These are phyloP conservation scores for Gasteruption jaculator DNA, from an alignment of 2,888 invertebrate genomes.

Conservation along the genomic window DNA sequence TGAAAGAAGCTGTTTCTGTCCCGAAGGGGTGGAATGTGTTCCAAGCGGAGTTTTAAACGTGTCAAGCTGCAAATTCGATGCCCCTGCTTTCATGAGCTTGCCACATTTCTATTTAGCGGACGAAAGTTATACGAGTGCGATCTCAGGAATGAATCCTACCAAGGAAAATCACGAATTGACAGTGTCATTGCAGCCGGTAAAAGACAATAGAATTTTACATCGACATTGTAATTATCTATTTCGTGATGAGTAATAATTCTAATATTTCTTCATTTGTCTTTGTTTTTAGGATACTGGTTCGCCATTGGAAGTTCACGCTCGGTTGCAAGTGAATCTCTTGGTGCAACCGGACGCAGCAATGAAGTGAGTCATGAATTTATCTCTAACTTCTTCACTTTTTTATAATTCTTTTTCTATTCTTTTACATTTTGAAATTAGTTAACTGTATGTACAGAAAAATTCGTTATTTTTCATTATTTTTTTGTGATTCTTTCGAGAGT, in stretches of 20 bases:
- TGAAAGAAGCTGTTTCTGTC: slow-evolving; percentile 68
- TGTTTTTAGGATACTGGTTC: slow-evolving; percentile 62
- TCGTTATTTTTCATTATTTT: no score
- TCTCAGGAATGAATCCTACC: slow-evolving; percentile 66
- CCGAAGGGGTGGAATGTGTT: slow-evolving; percentile 49
- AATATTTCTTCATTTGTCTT: no score
- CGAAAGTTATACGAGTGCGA: slow-evolving; percentile 58
- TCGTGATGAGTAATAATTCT: slow-evolving; percentile 1
- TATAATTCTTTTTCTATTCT: slow-evolving; percentile 14
- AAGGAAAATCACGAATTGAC: slow-evolving; percentile 63
- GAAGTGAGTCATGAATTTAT: slow-evolving; percentile 60
- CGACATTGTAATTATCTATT: not conserved
- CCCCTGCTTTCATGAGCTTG: slow-evolving; percentile 77
- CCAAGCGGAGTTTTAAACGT: slow-evolving; percentile 67
- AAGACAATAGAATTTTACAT: slow-evolving; percentile 22
- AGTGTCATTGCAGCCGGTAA: slow-evolving; percentile 67
- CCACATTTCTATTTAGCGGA: slow-evolving; percentile 80
- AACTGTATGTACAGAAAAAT: no score
- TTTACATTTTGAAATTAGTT: slow-evolving; percentile 6
- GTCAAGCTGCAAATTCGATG: slow-evolving; percentile 69
- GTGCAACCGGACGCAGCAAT: slow-evolving; percentile 55
- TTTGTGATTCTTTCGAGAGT: no score
- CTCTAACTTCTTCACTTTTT: no score
- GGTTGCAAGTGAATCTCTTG: slow-evolving; percentile 73
- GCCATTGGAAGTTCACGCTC: slow-evolving; percentile 69